Evolutionary conservation across 2,888 invertebrate genomes (phyloP).

Genomic region (Baronia brevicornis): DNA sequence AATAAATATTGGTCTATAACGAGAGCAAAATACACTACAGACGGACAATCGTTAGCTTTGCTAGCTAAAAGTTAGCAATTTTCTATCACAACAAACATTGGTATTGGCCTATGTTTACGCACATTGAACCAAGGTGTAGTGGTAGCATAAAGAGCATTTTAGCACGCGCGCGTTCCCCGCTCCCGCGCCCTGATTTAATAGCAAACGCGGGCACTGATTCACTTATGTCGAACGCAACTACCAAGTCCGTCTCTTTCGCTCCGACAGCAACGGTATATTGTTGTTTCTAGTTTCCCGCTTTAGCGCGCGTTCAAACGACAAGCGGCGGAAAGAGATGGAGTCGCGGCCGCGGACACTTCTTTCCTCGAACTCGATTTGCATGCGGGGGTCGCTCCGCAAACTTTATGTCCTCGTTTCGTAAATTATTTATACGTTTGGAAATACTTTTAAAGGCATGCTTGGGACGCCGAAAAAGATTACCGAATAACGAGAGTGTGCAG

Average conservation of each 20-base stretch:
- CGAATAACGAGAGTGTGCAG: conserved; percentile 45
- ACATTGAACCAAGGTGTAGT: conserved; percentile 2
- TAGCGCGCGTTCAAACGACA: conserved; percentile 27
- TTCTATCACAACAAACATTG: background rate
- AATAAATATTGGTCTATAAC: no score
- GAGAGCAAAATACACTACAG: no score
- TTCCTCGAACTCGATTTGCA: conserved; percentile 73
- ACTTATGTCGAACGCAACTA: conserved; percentile 71
- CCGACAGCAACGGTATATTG: conserved; percentile 33
- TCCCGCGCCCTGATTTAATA: conserved; percentile 73
- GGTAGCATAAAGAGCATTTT: conserved; percentile 57
- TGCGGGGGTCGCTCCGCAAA: conserved; percentile 69
- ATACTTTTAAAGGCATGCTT: conserved; percentile 68
- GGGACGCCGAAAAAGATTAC: conserved; percentile 62
- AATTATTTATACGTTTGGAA: conserved; percentile 73
- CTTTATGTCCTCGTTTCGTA: conserved; percentile 74
- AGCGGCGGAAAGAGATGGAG: conserved; percentile 51
- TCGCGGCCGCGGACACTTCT: conserved; percentile 59
- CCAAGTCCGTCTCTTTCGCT: conserved; percentile 55
- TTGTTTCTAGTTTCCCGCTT: conserved; percentile 29
- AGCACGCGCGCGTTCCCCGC: conserved; percentile 58
- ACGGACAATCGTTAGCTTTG: no score
- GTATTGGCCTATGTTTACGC: conserved; percentile 3
- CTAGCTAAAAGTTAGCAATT: no score
- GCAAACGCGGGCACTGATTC: conserved; percentile 74